Base-by-base conservation (phyloP, 35 echinoderm and acorn worm genomes). In the Eucidaris tribuloides region DNA sequence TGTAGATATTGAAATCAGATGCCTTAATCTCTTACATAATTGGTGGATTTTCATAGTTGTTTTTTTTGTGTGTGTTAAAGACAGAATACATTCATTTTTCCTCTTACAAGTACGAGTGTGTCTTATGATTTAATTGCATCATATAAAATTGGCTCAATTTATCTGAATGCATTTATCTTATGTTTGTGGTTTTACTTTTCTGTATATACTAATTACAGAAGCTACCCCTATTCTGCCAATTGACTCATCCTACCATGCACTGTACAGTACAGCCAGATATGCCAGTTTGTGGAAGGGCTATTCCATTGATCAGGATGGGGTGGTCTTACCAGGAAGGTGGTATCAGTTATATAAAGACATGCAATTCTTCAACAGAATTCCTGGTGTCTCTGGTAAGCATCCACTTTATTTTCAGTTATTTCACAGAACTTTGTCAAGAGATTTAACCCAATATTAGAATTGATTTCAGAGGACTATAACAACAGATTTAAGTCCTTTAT, bases 381-480 rank as follows among this genome's bases (percentile, higher is more conserved):
- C 84, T 30, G 71, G 64, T 20, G 42, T 97, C 0, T 84, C 84
- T 92, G 94, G 94, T 97, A 64, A 65, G 80, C n/a, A 44, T 17
- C 13, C n/a, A n/a, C 13, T 13, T 55, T 55, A n/a, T 55, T n/a
- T n/a, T n/a, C n/a, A n/a, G n/a, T n/a, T n/a, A n/a, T n/a, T n/a
- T n/a, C n/a, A n/a, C n/a, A n/a, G n/a, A n/a, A n/a, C n/a, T n/a
- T n/a, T n/a, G n/a, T n/a, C n/a, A n/a, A n/a, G n/a, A n/a, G n/a
- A n/a, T n/a, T n/a, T n/a, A n/a, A n/a, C n/a, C n/a, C n/a, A n/a
- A n/a, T n/a, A n/a, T n/a, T n/a, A n/a, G n/a, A n/a, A n/a, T n/a
- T n/a, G n/a, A n/a, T n/a, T n/a, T n/a, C n/a, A n/a, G n/a, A n/a
- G n/a, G n/a, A n/a, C n/a, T n/a, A n/a, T n/a, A n/a, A n/a, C n/a